A percentile compares a stretch with the other conserved stretches of the same genome.
Evolutionary conservation across 2,888 invertebrate genomes (phyloP).

Genomic region (Heliconius ismenius): DNA sequence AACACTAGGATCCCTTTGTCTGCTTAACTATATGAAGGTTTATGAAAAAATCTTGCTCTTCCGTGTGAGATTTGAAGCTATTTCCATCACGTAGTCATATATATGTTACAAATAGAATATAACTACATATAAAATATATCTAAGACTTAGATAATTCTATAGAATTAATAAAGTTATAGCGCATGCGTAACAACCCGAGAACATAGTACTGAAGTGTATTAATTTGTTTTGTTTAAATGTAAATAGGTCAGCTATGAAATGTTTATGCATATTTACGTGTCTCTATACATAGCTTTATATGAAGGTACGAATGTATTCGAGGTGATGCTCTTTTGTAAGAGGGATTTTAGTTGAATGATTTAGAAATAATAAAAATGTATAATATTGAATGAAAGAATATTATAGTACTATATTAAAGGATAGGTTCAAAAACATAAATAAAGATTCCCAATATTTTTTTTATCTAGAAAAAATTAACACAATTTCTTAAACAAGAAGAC

Average conservation of each 20-base stretch:
- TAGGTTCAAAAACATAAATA: no score
- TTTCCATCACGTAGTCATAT: neutral
- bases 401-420: no score
- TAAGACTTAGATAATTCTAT: neutral
- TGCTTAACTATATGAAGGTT: no score
- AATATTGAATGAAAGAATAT: no score
- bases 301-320: neutral
- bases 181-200: conserved; percentile 11
- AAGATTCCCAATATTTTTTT: no score
- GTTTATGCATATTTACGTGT: conserved; percentile 17
- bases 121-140: no score
- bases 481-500: no score
- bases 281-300: neutral
- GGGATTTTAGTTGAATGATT: no score
- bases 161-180: conserved; percentile 4
- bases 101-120: no score
- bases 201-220: conserved; percentile 29
- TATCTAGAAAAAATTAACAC: no score
- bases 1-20: no score
- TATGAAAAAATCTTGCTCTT: neutral
- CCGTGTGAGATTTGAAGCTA: neutral
- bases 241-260: conserved; percentile 41
- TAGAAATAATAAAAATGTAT: no score
- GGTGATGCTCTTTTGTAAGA: neutral
- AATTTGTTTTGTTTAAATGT: conserved; percentile 42